Evolutionary conservation across 2,797 vertebrate species (phyloP).

Genomic region (Morelia viridis): DNA sequence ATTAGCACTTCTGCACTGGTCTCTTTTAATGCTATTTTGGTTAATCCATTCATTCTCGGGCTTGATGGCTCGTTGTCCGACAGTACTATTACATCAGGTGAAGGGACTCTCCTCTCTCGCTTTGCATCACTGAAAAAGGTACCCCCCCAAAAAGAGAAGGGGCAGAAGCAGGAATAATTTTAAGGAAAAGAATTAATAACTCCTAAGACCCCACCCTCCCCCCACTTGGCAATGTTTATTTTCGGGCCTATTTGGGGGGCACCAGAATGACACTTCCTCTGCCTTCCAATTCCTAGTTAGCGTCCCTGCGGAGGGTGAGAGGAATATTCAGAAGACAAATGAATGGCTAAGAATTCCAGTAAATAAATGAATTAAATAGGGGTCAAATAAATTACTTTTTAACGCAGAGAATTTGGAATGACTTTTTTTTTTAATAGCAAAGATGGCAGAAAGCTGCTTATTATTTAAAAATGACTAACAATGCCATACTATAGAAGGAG

Average conservation of each 20-base stretch:
- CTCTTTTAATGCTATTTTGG: constrained; percentile 79
- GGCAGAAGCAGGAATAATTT: background rate
- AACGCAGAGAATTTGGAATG: background rate
- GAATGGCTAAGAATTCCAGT: background rate
- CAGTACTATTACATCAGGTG: constrained; percentile 92
- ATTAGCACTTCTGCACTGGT: constrained; percentile 88
- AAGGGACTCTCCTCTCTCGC: constrained; percentile 82
- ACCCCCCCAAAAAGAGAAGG: background rate
- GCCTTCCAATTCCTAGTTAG: background rate
- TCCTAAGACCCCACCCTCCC: background rate
- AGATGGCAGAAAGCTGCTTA: too few species aligned
- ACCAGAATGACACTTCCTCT: background rate
- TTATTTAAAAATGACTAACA: too few species aligned
- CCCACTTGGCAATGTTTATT: background rate
- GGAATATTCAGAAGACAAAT: background rate
- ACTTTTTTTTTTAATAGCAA: background rate
- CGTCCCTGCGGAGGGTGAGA: background rate
- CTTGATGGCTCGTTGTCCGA: constrained; percentile 93
- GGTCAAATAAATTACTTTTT: background rate
- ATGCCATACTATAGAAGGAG: too few species aligned
- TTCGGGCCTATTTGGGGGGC: background rate
- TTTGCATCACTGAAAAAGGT: constrained; percentile 79
- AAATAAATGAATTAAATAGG: background rate
- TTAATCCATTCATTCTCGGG: constrained; percentile 88
- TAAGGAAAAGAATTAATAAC: background rate